Evolutionary conservation across 1,140 invertebrate genomes (phyloP), one percentile per base, ranked within the genome.

Genomic region (Druon quercuslanigerum): DNA sequence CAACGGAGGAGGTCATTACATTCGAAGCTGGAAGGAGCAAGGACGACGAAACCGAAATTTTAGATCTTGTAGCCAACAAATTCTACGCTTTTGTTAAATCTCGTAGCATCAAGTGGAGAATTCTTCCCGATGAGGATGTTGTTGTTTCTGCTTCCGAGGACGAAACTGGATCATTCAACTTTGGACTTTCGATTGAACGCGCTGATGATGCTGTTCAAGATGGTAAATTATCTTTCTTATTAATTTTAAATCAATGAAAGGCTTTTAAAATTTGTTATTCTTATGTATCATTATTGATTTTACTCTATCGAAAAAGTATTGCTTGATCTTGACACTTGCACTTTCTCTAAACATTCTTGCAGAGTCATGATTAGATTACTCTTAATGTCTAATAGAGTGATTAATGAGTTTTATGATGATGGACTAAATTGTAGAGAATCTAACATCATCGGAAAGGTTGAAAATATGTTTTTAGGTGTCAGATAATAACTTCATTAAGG

Each of bases 91-190:
- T 96, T 85, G 92, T 96, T 16, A 94, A 93, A 66, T 95, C 95
- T 1, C 92, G 96, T 74, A 92, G 90, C 74, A 90, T 92, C 76
- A 91, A 92, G 50, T 92, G 91, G 91, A 87, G 88, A 71, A 86
- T 96, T 57, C 87, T 95, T 5, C 95, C 96, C 6, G 95, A 95
- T 74, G 94, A 95, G 50, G 95, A 97, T 82, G 92, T 96, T 4
- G 95, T 96, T 12, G 91, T 96, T 14, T 93, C 94, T 25, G 93
- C 94, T 5, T 93, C 92, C 16, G 94, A 94, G 60, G 95, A 96
- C 73, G 92, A 93, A 17, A 94, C 94, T 76, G 95, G 95, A 14
- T 94, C 93, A 11, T 87, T 96, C 57, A 96, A 95, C 79, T 91
- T 97, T 82, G 95, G 94, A 20, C 90, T 96, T 54, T 95, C 95